phyloP scores from a whole-genome alignment of 1,140 invertebrate genomes.

The Ceratina japonica region DNA sequence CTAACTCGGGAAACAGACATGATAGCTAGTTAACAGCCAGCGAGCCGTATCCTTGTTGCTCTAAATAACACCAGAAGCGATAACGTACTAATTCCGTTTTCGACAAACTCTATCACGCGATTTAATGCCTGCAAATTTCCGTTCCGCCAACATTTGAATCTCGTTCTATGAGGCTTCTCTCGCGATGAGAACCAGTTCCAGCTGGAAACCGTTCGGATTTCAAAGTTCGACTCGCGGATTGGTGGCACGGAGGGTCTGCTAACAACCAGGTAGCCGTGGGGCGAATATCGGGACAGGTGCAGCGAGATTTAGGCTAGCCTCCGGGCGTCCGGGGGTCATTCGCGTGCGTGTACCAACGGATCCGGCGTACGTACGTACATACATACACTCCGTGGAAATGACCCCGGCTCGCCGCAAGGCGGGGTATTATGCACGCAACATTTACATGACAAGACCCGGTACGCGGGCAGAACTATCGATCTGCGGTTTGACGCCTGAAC shows the following conservation, averaged over 20 bases:
- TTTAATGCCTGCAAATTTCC: not conserved
- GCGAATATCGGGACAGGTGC: slow-evolving; percentile 37
- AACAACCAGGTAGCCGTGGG: slow-evolving; percentile 10
- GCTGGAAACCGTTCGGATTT: not conserved
- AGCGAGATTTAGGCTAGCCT: not conserved
- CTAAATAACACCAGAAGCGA: not conserved
- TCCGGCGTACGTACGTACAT: too few relatives aligned
- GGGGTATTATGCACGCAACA: slow-evolving; percentile 67
- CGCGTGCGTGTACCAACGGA: too few relatives aligned
- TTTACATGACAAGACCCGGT: slow-evolving; percentile 75
- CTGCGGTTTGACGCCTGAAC: slow-evolving; percentile 77
- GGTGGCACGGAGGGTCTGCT: not conserved
- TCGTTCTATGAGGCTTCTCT: too few relatives aligned
- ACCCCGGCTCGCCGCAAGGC: slow-evolving; percentile 60
- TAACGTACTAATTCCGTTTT: not conserved
- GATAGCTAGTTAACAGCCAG: too few relatives aligned
- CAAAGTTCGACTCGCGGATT: not conserved
- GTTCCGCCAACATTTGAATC: too few relatives aligned
- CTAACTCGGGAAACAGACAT: too few relatives aligned
- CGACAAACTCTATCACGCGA: not conserved
- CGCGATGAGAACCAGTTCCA: not conserved
- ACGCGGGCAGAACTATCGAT: slow-evolving; percentile 75
- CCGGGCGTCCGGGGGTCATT: slow-evolving; percentile 3
- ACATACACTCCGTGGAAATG: slow-evolving; percentile 53
- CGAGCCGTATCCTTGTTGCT: too few relatives aligned